Percentiles rank a stretch among this genome's conserved stretches.
phyloP scores from a whole-genome alignment of 2,797 vertebrate species.

The Percopsis omiscomaycus region DNA sequence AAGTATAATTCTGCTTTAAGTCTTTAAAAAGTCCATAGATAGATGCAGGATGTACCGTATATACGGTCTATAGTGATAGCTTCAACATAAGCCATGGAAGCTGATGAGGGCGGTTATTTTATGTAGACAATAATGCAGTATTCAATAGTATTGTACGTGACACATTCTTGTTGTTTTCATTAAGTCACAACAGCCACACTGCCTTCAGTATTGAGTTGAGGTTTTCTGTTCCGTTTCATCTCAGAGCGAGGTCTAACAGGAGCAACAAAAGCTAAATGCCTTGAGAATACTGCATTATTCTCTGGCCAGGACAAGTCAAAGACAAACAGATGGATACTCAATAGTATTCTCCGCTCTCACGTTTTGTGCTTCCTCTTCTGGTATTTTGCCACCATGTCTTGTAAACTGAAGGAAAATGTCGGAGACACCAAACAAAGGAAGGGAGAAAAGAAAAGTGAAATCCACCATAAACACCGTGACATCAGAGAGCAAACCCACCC shows the following conservation, averaged over 20 bases:
- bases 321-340: slow-evolving; percentile 28
- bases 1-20: slow-evolving; percentile 18
- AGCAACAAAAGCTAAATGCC: slow-evolving; percentile 30
- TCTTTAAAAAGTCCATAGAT: slow-evolving; percentile 8
- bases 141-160: slow-evolving; percentile 12
- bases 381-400: slow-evolving; percentile 99
- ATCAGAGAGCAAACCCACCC: slow-evolving; percentile 30
- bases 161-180: slow-evolving; percentile 21
- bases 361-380: slow-evolving; percentile 99
- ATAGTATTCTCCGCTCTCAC: slow-evolving; percentile 83
- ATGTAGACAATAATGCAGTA: slow-evolving; percentile 67
- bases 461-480: slow-evolving; percentile 41
- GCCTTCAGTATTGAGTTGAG: slow-evolving; percentile 33
- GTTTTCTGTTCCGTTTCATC: slow-evolving; percentile 43
- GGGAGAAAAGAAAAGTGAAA: slow-evolving; percentile 45
- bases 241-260: slow-evolving; percentile 27
- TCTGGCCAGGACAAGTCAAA: slow-evolving; percentile 46
- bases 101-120: slow-evolving; percentile 19
- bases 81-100: slow-evolving; percentile 7
- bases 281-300: slow-evolving; percentile 68
- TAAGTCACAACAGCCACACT: slow-evolving; percentile 22
- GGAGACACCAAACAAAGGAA: slow-evolving; percentile 40
- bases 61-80: slow-evolving; percentile 1
- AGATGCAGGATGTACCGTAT: slow-evolving; percentile 14
- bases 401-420: slow-evolving; percentile 82